Base-by-base conservation (phyloP, 2,113 vertebrate genomes). In the Cynocephalus volans region DNA sequence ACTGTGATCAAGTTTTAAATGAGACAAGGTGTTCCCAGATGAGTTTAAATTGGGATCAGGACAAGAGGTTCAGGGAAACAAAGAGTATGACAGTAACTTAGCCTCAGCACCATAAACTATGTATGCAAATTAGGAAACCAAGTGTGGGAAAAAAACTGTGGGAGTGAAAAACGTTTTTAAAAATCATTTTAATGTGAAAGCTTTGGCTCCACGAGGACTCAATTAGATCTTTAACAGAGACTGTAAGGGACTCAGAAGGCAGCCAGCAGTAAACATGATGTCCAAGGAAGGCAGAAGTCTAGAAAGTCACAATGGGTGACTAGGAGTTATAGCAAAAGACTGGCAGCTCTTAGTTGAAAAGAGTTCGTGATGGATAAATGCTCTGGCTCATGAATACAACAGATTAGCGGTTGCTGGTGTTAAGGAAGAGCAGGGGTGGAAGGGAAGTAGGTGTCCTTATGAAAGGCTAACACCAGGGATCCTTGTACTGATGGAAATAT, bases 101-200 rank as follows among this genome's bases (percentile, higher is more conserved):
- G 15, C n/a, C 0, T 60, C 8, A 45, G 54, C 1, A 48, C 17
- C 7, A 15, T 0, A 5, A 15, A 94, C 31, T 14, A 1, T 0
- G 5, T 5, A 2, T 31, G 24, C 24, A 62, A 31, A 77, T 52
- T 23, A 79, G 54, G 50, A 36, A 58, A 26, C 33, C 7, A 79
- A 48, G 21, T 9, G 6, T 48, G 26, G 33, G 14, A 24, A 33
- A 13, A 77, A 67, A 31, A 2, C 3, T 18, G 8, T 10, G 12
- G 31, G 9, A 19, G 15, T 19, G 45, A 36, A 17, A 24, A 70
- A 1, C 3, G 33, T 86, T 64, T 41, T 41, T 41, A 41, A 24
- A 28, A 70, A 13, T 33, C 41, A 58, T 80, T 69, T 80, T 31
- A 45, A 60, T 75, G 14, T 77, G 52, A 82, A 89, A 73, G 11